Evolutionary conservation across 2,888 invertebrate species (phyloP), one percentile per base, ranked within the genome.

Genomic region (Stenoptilia bipunctidactyla): DNA sequence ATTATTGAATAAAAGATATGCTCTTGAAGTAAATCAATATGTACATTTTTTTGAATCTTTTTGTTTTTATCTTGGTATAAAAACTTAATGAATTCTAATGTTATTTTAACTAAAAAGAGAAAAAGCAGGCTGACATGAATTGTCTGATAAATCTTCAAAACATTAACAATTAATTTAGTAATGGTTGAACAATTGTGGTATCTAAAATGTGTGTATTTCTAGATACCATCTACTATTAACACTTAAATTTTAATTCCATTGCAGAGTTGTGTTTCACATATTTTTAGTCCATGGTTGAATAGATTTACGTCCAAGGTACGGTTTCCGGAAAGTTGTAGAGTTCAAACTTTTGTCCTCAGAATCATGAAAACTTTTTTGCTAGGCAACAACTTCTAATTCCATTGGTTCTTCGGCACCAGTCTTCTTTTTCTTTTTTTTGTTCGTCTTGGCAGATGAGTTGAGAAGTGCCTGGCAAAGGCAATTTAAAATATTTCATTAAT

Each of bases 371-470:
- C 6, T 30, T 12, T 9, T 4, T 30, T 61, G 69, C 65, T 80
- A 82, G 58, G 83, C 82, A 66, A 72, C 85, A 43, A 85, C 86
- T 60, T 87, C 87, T 14, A 85, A 86, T 66, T 87, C 87, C 83
- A 87, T 85, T n/a, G 86, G 71, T 50, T 86, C 85, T 50, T 85
- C 77, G 39, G 85, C 79, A 47, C 88, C 88, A 50, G 89, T 88
- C 48, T 90, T 90, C 89, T 92, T 93, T 91, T 94, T 94, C 88
- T 94, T 94, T 89, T 94, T 95, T 82, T 95, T 96, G 55, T 91
- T 93, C 15, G 93, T 86, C 73, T 94, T 95, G 46, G 93, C 91
- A 12, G 92, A 90, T 45, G 90, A 89, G 64, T 89, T 90, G 55
- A 95, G 83, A 46, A 94, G 85, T 45, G 89, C 82, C 90, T 92